Base-by-base conservation (phyloP, 2,797 vertebrate species). In the Onychomys leucogaster region DNA sequence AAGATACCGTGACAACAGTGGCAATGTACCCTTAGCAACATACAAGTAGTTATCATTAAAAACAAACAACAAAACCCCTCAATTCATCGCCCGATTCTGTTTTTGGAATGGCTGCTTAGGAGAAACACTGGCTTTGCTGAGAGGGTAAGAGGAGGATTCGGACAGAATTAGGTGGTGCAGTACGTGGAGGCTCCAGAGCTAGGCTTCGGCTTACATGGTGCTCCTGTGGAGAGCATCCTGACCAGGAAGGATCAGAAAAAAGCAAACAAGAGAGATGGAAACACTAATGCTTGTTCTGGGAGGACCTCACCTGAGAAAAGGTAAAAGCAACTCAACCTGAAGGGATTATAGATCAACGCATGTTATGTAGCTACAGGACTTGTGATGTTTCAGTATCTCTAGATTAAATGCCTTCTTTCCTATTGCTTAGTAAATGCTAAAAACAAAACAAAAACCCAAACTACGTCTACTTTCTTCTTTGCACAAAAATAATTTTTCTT, bases 401-500 rank as follows among this genome's bases (percentile, higher is more conserved):
- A 82, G 69, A 37, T 81, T 86, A 89, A 16, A 81, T 46, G 16
- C 86, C 67, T 65, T 89, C 46, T 91, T 90, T 94, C n/a, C 32
- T 89, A 57, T 21, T 90, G 43, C 73, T 59, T 69, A 14, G 25
- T 65, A 92, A 94, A 16, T 76, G 52, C 37, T 27, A 63, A 6
- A 61, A 71, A 37, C 69, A 71, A 37, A 78, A 94, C 88, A 90
- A 85, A 61, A 86, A 84, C 49, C 11, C 11, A 84, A 19, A 67
- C 78, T 91, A 59, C 83, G 91, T 29, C 76, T 71, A 63, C 82
- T 80, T 67, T 82, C 91, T 76, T 93, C 34, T 80, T 83, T 89
- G 43, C 12, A 85, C 65, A 90, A 84, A 96, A 77, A 76, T 92
- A 97, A 95, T 34, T 90, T 77, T 95, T 55, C 69, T 91, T 55